Conservation (phyloP, 2,113 vertebrate species). For the Apteryx mantelli region DNA sequence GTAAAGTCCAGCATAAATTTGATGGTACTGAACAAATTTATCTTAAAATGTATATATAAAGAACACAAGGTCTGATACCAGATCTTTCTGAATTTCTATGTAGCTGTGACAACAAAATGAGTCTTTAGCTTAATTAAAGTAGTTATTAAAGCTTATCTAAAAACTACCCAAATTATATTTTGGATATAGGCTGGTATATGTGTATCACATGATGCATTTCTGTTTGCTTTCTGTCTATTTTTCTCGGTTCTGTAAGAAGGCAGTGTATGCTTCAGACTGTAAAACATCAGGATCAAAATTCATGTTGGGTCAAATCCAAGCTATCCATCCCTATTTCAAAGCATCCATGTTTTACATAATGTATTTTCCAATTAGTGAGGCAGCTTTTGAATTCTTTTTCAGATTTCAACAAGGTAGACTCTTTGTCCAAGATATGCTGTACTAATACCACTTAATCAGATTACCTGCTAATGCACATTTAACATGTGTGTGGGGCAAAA, state of each 20-base stretch:
- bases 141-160: not conserved
- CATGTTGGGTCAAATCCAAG: not conserved
- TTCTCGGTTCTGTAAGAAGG: not conserved
- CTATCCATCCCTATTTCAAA: not conserved
- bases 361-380: not conserved
- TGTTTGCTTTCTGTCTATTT: not conserved
- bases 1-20: not conserved
- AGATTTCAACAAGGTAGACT: not conserved
- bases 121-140: not conserved
- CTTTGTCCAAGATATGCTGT: not conserved
- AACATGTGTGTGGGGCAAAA: not conserved
- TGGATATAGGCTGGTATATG: not conserved
- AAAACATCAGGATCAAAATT: not conserved
- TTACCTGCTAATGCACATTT: not conserved
- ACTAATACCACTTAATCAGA: not conserved
- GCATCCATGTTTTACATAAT: not conserved
- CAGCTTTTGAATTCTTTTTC: not conserved
- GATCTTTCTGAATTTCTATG: not conserved
- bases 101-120: not conserved
- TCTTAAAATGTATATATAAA: not conserved
- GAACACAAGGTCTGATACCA: not conserved
- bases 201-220: fast-evolving
- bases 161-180: not conserved
- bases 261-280: not conserved
- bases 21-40: not conserved